Conservation (phyloP, 2,888 invertebrate genomes). For the Tenthredo mesomela region DNA sequence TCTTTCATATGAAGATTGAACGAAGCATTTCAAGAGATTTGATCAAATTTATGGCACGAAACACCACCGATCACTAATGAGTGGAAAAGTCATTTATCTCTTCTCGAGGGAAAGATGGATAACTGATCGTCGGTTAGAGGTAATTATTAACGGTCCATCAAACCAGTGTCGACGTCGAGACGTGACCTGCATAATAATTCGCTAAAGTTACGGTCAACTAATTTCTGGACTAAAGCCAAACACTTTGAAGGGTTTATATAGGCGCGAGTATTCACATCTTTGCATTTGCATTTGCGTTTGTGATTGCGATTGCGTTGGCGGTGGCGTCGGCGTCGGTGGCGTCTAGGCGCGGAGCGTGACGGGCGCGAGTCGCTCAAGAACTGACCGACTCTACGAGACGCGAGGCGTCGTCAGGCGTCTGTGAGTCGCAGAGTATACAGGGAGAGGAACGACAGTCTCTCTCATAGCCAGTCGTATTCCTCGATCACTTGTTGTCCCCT, state of each 20-base stretch:
- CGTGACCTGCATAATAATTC: slow-evolving; percentile 46
- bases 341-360: slow-evolving; percentile 52
- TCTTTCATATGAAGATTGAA: background rate
- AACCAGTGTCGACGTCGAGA: slow-evolving; percentile 44
- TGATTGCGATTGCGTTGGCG: background rate
- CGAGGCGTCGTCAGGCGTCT: slow-evolving; percentile 50
- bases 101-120: background rate
- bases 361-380: slow-evolving; percentile 61
- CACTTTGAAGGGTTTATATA: slow-evolving; percentile 26
- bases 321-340: slow-evolving; percentile 41
- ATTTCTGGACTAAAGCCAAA: slow-evolving; percentile 42
- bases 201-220: slow-evolving; percentile 19
- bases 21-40: background rate
- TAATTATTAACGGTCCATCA: slow-evolving; percentile 34
- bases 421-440: slow-evolving; percentile 21
- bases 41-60: background rate
- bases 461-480: slow-evolving; percentile 41
- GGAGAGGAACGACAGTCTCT: slow-evolving; percentile 46
- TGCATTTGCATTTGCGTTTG: background rate
- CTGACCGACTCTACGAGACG: slow-evolving; percentile 59
- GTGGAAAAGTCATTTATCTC: background rate
- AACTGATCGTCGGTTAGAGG: background rate
- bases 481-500: slow-evolving; percentile 45
- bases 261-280: slow-evolving; percentile 39
- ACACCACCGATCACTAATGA: slow-evolving; percentile 24